phyloP scores from a whole-genome alignment of 2,797 vertebrate genomes.

The Phoxinus dragarum region DNA sequence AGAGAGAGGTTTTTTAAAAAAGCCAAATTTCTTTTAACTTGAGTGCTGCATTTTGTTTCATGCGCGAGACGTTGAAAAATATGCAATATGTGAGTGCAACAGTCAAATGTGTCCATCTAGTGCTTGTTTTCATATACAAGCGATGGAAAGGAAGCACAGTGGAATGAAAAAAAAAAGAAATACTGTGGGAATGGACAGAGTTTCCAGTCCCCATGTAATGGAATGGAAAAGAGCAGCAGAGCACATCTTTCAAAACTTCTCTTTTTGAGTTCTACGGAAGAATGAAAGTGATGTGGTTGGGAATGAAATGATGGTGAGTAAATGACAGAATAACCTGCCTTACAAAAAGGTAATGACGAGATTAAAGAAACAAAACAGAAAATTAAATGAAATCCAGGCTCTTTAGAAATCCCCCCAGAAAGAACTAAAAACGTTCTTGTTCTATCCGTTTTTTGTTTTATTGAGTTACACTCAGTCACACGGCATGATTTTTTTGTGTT shows the following conservation, averaged over 20 bases:
- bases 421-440: neutral
- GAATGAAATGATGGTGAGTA: neutral
- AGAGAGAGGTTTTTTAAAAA: neutral
- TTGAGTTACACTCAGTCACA: neutral
- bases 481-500: neutral
- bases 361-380: neutral
- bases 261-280: neutral
- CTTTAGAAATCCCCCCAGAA: neutral
- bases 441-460: neutral
- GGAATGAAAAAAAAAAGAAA: neutral
- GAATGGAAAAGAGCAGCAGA: constrained; percentile 2
- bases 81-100: neutral
- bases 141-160: neutral
- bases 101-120: neutral
- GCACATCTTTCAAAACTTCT: neutral
- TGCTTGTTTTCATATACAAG: neutral
- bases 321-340: neutral
- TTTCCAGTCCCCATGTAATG: neutral
- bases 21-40: neutral
- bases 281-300: too few species aligned
- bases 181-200: neutral
- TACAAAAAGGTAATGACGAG: neutral
- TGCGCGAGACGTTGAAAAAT: neutral
- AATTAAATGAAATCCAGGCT: neutral
- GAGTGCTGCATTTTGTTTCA: neutral